Conservation (phyloP, 2,797 vertebrate species). For the Pipistrellus nathusii region DNA sequence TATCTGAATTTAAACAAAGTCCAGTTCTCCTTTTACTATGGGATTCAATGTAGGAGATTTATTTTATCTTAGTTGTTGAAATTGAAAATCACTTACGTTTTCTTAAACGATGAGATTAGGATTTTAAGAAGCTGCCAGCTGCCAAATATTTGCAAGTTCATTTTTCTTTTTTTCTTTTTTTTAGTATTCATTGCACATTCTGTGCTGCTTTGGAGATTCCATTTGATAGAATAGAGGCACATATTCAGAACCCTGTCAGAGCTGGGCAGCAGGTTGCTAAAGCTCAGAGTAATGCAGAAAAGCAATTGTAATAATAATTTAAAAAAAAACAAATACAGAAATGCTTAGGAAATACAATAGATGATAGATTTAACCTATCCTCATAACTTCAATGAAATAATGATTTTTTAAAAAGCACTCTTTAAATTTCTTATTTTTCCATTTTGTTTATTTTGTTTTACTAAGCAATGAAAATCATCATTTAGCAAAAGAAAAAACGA, state of each 20-base stretch:
- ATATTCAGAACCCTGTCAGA: not conserved
- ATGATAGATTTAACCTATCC: not conserved
- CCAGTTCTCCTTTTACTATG: not conserved
- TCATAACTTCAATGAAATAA: not conserved
- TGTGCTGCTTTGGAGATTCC: not conserved
- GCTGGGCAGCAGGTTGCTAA: not conserved
- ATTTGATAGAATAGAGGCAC: not conserved
- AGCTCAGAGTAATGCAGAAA: not conserved
- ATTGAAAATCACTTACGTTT: constrained; percentile 56
- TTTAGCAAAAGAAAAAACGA: not conserved
- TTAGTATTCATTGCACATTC: not conserved
- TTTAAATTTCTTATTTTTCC: not conserved
- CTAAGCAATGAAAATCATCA: not conserved
- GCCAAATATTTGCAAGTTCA: not conserved
- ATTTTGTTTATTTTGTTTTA: constrained; percentile 40
- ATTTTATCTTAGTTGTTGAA: constrained; percentile 43
- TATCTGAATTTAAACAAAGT: not conserved
- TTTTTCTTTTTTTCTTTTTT: not conserved
- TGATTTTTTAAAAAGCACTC: not conserved
- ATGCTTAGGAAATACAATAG: not conserved
- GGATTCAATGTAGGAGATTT: constrained; percentile 1
- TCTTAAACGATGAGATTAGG: constrained; percentile 27
- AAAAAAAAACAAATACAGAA: not conserved
- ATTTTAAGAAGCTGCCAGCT: constrained; percentile 52
- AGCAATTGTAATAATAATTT: not conserved